Percentiles rank a stretch among this genome's conserved stretches.
phyloP scores from a whole-genome alignment of 2,888 invertebrate species.

The Lymantria monacha region DNA sequence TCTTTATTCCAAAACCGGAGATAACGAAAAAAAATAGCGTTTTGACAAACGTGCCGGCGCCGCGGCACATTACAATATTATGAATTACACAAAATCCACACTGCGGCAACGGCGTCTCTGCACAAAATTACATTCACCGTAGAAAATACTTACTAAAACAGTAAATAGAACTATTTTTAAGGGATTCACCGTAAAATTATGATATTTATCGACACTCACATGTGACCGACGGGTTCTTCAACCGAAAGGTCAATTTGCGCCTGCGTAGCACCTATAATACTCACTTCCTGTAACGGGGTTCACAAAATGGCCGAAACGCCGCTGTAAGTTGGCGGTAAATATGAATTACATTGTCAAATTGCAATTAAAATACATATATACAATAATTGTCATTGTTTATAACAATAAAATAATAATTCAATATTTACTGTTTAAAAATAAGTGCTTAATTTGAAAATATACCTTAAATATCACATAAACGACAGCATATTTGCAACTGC shows the following conservation, averaged over 20 bases:
- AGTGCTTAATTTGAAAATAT: background rate
- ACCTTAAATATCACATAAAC: constrained; percentile 5
- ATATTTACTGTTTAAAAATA: background rate
- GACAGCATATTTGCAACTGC: constrained; percentile 11
- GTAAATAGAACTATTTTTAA: constrained; percentile 65
- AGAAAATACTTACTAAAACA: constrained; percentile 78
- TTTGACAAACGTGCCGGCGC: constrained; percentile 80
- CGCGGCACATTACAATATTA: constrained; percentile 61
- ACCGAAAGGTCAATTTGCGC: constrained; percentile 89
- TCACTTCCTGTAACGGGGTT: constrained; percentile 81
- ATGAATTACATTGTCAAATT: constrained; percentile 25
- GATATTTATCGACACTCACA: constrained; percentile 89
- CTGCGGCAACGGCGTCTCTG: constrained; percentile 50
- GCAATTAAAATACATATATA: background rate
- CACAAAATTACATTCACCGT: constrained; percentile 72
- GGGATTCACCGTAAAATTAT: constrained; percentile 76
- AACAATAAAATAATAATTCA: background rate
- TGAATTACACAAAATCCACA: constrained; percentile 74
- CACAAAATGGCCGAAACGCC: constrained; percentile 70
- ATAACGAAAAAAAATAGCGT: constrained; percentile 56
- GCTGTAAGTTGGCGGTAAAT: constrained; percentile 60
- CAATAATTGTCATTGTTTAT: background rate
- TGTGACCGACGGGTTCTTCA: constrained; percentile 95
- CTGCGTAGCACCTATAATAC: constrained; percentile 85
- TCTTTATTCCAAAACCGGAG: constrained; percentile 48